These are phyloP conservation scores for Ostrea denselamellosa DNA, from an alignment of 1,140 invertebrate genomes.

Conservation along the genomic window DNA sequence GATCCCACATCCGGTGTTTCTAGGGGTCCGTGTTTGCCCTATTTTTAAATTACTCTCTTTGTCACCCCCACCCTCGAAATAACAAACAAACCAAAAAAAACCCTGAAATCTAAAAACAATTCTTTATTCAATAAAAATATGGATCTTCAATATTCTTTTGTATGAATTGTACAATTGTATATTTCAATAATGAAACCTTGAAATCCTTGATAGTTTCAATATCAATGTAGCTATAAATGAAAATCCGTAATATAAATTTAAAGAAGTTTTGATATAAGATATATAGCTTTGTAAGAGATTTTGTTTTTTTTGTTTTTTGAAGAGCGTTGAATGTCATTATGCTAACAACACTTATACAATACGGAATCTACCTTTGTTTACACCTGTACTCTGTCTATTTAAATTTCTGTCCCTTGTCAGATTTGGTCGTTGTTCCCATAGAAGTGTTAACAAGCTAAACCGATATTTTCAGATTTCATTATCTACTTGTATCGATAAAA, in stretches of 20 bases:
- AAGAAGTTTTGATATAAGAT: background rate
- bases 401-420: constrained; percentile 11
- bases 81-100: too few species aligned
- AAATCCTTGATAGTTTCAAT: too few species aligned
- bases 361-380: background rate
- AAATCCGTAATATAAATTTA: background rate
- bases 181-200: too few species aligned
- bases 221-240: too few species aligned
- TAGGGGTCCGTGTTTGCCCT: too few species aligned
- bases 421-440: background rate
- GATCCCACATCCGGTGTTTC: too few species aligned
- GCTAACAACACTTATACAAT: background rate
- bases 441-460: background rate
- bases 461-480: background rate
- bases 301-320: background rate
- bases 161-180: too few species aligned
- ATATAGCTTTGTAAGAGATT: background rate
- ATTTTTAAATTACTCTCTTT: too few species aligned
- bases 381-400: background rate
- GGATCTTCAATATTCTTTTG: too few species aligned
- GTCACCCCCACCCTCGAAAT: too few species aligned
- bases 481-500: constrained; percentile 14
- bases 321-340: background rate
- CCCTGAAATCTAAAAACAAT: too few species aligned
- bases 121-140: too few species aligned